Percentiles rank a stretch among this genome's conserved stretches.
Conservation (phyloP, 64 coral and sea anemone genomes). For the Actinia equina region DNA sequence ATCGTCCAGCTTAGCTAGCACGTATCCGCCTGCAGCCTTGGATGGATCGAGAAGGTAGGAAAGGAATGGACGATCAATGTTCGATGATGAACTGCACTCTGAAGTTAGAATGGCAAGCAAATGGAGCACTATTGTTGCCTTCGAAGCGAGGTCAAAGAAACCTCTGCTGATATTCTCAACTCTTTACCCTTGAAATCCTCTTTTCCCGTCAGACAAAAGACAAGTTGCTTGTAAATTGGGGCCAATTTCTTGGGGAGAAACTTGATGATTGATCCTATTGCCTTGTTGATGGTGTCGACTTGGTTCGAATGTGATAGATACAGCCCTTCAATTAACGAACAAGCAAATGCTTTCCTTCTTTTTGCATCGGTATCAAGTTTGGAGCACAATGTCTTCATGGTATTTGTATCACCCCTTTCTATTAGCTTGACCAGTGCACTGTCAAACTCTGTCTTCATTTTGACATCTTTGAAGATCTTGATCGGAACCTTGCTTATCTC, state of each 20-base stretch:
- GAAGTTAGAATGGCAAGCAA: conserved; percentile 53
- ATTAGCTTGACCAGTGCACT: background rate
- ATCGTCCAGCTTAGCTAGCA: background rate
- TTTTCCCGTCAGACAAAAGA: conserved; percentile 43
- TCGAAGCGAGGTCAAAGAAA: conserved; percentile 38
- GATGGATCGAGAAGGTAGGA: conserved; percentile 22
- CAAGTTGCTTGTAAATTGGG: conserved; percentile 21
- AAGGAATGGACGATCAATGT: conserved; percentile 4
- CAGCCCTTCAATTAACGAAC: conserved; percentile 44
- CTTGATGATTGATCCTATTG: conserved; percentile 35
- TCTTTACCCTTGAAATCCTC: conserved; percentile 57
- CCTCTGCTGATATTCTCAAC: conserved; percentile 64
- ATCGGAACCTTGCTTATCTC: background rate
- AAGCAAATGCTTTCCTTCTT: conserved; percentile 35
- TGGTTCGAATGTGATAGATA: conserved; percentile 49
- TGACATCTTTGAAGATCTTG: background rate
- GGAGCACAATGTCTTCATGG: background rate
- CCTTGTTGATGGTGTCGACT: conserved; percentile 72
- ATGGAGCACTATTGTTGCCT: conserved; percentile 31
- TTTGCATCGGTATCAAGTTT: conserved; percentile 6
- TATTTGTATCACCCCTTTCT: background rate
- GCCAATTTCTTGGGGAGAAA: conserved; percentile 12
- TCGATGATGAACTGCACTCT: background rate
- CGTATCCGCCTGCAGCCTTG: background rate
- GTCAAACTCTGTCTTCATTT: background rate